Base-by-base conservation (phyloP, 2,113 vertebrate genomes). In the Atractosteus spatula region DNA sequence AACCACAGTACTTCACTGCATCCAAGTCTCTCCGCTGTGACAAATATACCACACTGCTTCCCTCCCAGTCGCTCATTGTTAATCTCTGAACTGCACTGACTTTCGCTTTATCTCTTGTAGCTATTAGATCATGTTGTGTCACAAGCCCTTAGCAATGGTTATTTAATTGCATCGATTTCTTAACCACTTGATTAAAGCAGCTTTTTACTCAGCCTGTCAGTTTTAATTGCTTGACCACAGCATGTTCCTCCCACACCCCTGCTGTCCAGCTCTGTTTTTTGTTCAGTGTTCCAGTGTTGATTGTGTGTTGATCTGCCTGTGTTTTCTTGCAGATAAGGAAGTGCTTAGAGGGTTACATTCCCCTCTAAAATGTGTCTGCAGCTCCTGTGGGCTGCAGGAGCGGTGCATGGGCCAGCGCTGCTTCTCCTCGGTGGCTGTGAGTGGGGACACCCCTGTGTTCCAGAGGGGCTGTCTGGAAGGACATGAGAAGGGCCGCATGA, bases 371-470 rank as follows among this genome's bases (percentile, higher is more conserved):
- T 93, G 91, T 75, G 55, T 87, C 74, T 93, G 89, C 70, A 77
- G 70, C 0, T 85, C 79, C 75, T 93, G 88, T 77, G 85, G 73
- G 41, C 74, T 77, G 79, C 79, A 71, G 59, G 71, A 76, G 13
- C 80, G 79, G 80, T 93, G 91, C 56, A 84, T 76, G 1, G 91
- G 91, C 3, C 79, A 83, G 12, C 84, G 80, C 41, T 93, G 91
- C 81, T 93, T 87, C 80, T 87, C 89, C 71, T 92, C 89, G 0
- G 84, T 92, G 66, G 89, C 81, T 43, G 68, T 89, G 29, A 77
- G 70, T 14, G 76, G 78, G 54, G 69, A 69, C 0, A 74, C 55
- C 68, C 70, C 71, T 41, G 75, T 71, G 51, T 86, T 93, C 41
- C 82, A 83, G 41, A 88, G 84, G 0, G 90, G 91, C 78, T 93